Conservation (phyloP, 2,113 vertebrate genomes). For the Psilopsiagon aymara region DNA sequence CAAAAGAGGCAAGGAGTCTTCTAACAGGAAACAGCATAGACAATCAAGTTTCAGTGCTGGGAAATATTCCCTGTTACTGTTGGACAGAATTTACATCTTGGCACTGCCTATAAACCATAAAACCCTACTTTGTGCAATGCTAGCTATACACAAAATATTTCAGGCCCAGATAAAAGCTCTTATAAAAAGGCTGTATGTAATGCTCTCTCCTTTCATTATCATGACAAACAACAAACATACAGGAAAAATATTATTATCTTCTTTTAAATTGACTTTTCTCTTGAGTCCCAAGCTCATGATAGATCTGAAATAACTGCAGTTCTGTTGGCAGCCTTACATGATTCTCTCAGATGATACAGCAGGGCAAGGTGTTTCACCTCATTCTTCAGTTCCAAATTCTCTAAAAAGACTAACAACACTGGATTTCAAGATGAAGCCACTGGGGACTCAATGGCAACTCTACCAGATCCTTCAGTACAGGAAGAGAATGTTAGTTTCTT, state of each 20-base stretch:
- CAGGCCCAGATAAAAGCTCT: not conserved
- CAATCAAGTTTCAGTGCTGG: not conserved
- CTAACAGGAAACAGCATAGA: not conserved
- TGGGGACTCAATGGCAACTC: not conserved
- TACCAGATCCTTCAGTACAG: not conserved
- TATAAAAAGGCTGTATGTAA: not conserved
- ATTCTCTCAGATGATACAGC: not conserved
- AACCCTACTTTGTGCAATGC: not conserved
- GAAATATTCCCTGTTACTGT: not conserved
- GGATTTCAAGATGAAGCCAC: not conserved
- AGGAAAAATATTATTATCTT: not conserved
- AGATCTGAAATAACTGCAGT: not conserved
- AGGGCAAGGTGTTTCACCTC: not conserved
- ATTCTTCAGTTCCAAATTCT: not conserved
- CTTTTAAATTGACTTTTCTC: not conserved
- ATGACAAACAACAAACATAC: not conserved
- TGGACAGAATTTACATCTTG: conserved; percentile 4
- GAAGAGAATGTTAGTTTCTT: not conserved
- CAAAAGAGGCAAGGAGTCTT: not conserved
- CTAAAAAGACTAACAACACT: not conserved
- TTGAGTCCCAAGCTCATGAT: not conserved
- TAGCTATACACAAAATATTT: not conserved
- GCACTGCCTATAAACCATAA: not conserved
- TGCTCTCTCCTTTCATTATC: not conserved
- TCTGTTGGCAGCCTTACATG: not conserved